Evolutionary conservation across 2,888 invertebrate genomes (phyloP), one percentile per base, ranked within the genome.

Genomic region (Pinctada fucata): DNA sequence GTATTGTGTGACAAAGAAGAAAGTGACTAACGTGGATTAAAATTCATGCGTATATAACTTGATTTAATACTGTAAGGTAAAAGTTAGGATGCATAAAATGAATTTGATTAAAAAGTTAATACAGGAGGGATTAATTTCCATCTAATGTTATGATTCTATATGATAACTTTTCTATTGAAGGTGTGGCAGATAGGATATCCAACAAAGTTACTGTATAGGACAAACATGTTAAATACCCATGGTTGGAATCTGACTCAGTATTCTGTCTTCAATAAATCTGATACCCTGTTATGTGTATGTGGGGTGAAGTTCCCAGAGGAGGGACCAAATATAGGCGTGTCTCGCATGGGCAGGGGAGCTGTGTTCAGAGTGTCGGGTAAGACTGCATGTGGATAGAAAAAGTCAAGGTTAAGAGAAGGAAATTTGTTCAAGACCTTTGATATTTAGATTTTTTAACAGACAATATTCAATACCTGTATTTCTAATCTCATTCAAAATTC

Each of bases 201-300:
- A 1, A 84, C 83, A 8, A 75, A 48, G 13, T 45, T 83, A 8
- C 80, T 77, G 63, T 80, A 80, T 68, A 67, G 47, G 47, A 77
- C 76, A 13, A 75, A 86, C 71, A 79, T 84, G 16, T 70, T 76
- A 4, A 68, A 75, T 3, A 68, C 76, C 47, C 77, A 81, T 5
- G 64, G 67, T n/a, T 87, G 87, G 88, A 79, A 84, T 66, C 79
- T 87, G 63, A 86, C 86, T 5, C 88, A 88, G 83, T 86, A 85
- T 68, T 85, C 87, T 1, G 73, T 79, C 31, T 88, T 88, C 78
- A 87, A 85, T 68, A 79, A 78, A 31, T 73, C 79, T 71, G 88
- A 88, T 78, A 82, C 80, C 4, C 78, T 78, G 31, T 49, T 88
- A 58, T 75, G 87, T 64, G 87, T 86, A 2, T 87, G 86, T 76